Base-by-base conservation (phyloP, 2,113 vertebrate species). In the Chaetura pelagica region DNA sequence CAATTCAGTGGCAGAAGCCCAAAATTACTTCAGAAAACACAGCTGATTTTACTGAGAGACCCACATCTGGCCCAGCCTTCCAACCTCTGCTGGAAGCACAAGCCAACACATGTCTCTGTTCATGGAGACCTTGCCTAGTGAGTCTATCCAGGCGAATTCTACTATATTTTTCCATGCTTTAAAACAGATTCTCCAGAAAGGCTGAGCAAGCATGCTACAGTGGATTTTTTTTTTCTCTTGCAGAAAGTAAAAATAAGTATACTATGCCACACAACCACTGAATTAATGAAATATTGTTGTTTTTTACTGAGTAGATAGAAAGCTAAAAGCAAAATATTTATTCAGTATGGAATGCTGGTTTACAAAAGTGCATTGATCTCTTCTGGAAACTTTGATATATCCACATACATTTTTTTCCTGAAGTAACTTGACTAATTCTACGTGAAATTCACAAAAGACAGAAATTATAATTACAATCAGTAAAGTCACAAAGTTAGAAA, bases 261-360 rank as follows among this genome's bases (percentile, higher is more conserved):
- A 40, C 6, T 52, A 26, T 88, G 85, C 78, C 84, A 83, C 87
- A 87, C 74, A 87, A 42, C n/a, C 55, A 22, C 58, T 48, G 46
- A 90, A 85, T 67, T 95, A 82, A 85, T 73, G n/a, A 93, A 73
- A 87, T 91, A 76, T 58, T 30, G 3, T 51, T 91, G 52, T 1
- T 32, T 96, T 91, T 96, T 35, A 85, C n/a, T 44, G 34, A 83
- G 55, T 30, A 80, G 54, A 76, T 38, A 75, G n/a, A 94, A 92
- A 91, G 84, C n/a, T 58, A 69, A 89, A 85, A 61, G 15, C 6
- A 87, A 96, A 96, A 94, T 93, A 94, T 95, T 96, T 96, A 91
- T 94, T 73, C 67, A n/a, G 17, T 73, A 58, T 93, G 55, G 38
- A 67, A 76, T 73, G 54, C 44, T 82, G 29, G 49, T 80, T 93